Evolutionary conservation across 37 sponge, comb jelly and placozoan species (phyloP), one percentile per base, ranked within the genome.

Genomic region (Haliclona indistincta): DNA sequence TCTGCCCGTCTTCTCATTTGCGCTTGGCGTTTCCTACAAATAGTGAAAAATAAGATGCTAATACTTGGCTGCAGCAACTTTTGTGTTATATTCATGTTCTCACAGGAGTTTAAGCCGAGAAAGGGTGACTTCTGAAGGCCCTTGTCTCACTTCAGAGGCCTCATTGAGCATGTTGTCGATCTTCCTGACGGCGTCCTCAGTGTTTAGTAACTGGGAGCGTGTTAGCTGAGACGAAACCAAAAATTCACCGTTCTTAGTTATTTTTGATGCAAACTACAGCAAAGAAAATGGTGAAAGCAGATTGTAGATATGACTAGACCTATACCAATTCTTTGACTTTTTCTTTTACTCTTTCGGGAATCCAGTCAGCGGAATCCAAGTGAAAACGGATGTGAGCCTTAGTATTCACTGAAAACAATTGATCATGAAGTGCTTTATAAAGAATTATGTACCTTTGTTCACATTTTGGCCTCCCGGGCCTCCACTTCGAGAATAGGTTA

Each of bases 391-490:
- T 61, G 20, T 93, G 84, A 36, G 76, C 96, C 45, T 93, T 96
- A 0, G 96, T 93, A 54, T 78, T 96, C 61, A 96, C 93, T 94
- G 41, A 22, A 61, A 37, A 70, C 1, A 5, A 41, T 13, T 43
- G 32, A 33, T 19, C 30, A 45, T 26, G 34, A 76, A 5, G 4
- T 26, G 20, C 4, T 34, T 29, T 38, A 67, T 67, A 37, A 43
- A 66, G 64, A 65, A 22, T 1, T 3, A 78, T 86, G 55, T 32
- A 94, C 95, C 54, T 68, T 96, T 96, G 84, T 96, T 96, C 1
- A 96, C 96, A 78, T 96, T 96, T 73, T 96, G 96, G 30, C 96
- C 96, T 22, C 96, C 96, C 17, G 96, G 96, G 0, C 96, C 96
- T 56, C 94, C 77, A 38, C 96, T 93, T 29, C 84, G 38, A n/a